Conservation (phyloP, 2,113 vertebrate genomes). For the Oreocharis arfaki region DNA sequence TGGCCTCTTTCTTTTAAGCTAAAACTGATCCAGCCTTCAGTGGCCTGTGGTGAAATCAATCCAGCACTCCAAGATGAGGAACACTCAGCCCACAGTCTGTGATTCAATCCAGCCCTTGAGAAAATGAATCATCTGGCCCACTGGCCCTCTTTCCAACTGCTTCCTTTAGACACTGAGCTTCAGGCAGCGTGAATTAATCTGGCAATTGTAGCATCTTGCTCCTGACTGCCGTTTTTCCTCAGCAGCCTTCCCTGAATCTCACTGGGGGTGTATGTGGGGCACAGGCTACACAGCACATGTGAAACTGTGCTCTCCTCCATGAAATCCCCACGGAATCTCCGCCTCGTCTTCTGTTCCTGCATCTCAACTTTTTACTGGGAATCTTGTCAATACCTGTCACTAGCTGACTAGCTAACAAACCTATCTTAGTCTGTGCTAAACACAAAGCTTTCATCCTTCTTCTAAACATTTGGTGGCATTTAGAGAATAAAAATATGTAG, state of each 20-base stretch:
- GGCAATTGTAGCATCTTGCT: neutral
- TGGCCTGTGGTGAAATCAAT: neutral
- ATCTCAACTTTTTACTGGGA: neutral
- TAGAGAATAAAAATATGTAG: neutral
- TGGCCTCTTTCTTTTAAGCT: neutral
- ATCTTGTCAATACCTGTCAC: neutral
- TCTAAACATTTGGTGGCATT: neutral
- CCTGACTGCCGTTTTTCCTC: neutral
- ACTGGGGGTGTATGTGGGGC: neutral
- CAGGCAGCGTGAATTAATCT: neutral
- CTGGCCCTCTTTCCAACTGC: neutral
- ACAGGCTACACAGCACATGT: neutral
- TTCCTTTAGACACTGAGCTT: neutral
- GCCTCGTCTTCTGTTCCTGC: neutral
- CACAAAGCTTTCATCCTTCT: neutral
- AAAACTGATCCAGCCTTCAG: neutral
- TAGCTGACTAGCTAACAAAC: neutral
- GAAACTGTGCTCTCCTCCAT: accelerated
- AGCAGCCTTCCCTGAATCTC: neutral
- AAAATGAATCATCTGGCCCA: neutral
- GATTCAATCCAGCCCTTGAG: neutral
- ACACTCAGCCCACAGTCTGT: neutral
- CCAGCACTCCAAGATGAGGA: neutral
- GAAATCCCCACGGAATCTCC: neutral
- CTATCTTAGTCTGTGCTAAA: neutral